Percentiles rank a stretch among this genome's conserved stretches.
Evolutionary conservation across 2,113 vertebrate genomes (phyloP).

Genomic region (Microtus oregoni): DNA sequence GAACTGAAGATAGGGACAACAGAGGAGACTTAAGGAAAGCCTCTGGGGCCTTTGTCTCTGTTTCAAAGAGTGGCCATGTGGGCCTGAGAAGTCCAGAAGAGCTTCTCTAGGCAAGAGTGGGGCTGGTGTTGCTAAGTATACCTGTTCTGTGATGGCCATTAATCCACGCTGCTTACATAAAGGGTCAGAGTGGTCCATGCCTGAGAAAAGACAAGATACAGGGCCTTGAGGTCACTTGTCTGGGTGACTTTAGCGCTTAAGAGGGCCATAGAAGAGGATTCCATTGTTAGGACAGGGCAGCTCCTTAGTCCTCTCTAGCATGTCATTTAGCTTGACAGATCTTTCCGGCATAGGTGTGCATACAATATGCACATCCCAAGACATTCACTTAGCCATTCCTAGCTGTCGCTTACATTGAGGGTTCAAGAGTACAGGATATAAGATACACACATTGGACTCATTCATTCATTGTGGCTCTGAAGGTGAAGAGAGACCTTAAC

Average conservation of each 20-base stretch:
- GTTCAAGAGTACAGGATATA: not conserved
- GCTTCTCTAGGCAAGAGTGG: not conserved
- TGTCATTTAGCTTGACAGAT: not conserved
- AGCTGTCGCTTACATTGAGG: not conserved
- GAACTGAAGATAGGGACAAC: not conserved
- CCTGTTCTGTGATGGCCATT: not conserved
- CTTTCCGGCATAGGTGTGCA: not conserved
- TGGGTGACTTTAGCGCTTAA: not conserved
- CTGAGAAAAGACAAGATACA: not conserved
- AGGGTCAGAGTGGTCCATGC: not conserved
- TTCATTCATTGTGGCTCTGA: not conserved
- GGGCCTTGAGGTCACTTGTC: not conserved
- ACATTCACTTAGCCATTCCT: not conserved
- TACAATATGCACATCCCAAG: accelerated
- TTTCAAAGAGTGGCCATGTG: accelerated
- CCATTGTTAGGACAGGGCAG: not conserved
- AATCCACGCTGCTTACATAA: not conserved
- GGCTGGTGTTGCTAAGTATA: not conserved
- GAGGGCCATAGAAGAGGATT: not conserved
- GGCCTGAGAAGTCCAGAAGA: not conserved
- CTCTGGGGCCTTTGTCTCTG: not conserved
- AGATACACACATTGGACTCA: not conserved
- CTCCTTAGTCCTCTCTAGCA: not conserved
- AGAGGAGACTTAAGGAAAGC: not conserved
- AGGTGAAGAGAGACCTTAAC: not conserved